Conservation (phyloP, 2,113 vertebrate species). For the Tragelaphus buxtoni region DNA sequence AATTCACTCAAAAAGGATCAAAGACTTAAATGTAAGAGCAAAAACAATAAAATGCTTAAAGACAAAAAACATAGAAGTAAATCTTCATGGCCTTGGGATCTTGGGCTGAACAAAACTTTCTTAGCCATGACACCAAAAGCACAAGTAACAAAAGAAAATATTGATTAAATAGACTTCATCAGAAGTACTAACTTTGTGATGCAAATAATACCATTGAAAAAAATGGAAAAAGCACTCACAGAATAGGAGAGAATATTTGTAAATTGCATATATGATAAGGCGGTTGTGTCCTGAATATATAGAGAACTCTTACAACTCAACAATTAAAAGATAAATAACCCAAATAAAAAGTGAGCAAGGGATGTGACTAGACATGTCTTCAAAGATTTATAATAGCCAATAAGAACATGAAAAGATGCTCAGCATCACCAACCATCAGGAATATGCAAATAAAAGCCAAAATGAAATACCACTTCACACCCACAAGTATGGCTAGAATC, state of each 20-base stretch:
- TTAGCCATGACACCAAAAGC: neutral
- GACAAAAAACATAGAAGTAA: neutral
- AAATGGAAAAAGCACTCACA: neutral
- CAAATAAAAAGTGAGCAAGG: neutral
- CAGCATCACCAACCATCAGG: neutral
- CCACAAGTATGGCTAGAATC: neutral
- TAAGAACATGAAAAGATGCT: neutral
- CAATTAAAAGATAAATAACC: neutral
- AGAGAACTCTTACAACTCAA: neutral
- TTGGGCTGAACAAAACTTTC: neutral
- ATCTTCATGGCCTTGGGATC: neutral
- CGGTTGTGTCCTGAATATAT: neutral
- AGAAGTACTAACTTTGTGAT: neutral
- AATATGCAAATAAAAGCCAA: neutral
- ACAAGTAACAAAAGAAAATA: neutral
- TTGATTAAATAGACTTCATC: neutral
- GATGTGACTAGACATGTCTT: neutral
- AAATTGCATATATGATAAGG: neutral
- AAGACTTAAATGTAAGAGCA: neutral
- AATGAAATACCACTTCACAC: neutral
- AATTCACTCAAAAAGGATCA: neutral
- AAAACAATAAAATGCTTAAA: neutral
- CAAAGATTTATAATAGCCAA: neutral
- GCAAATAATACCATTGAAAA: neutral
- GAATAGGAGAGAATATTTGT: neutral